phyloP scores from a whole-genome alignment of 2,113 vertebrate species.

The Sciurus niger region DNA sequence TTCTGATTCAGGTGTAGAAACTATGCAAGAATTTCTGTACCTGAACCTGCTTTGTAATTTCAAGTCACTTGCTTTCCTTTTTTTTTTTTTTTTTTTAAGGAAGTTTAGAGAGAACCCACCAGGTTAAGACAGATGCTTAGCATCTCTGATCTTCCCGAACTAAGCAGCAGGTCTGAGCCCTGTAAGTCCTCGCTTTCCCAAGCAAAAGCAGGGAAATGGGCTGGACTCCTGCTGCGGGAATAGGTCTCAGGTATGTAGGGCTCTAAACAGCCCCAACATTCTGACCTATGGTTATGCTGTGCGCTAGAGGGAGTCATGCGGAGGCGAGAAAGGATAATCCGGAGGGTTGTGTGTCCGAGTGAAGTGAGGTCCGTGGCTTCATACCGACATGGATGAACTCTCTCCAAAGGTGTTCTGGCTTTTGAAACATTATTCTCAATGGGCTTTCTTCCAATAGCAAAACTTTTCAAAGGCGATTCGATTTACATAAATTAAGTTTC shows the following conservation, averaged over 20 bases:
- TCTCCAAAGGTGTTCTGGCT: neutral
- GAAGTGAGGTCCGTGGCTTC: neutral
- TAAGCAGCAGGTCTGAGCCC: neutral
- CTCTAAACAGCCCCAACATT: neutral
- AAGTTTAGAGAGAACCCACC: neutral
- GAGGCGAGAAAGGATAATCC: neutral
- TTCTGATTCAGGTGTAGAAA: neutral
- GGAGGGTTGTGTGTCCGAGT: neutral
- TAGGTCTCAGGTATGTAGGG: neutral
- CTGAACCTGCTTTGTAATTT: neutral
- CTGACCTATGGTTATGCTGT: fast-evolving
- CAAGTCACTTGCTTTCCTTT: neutral
- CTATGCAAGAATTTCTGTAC: neutral
- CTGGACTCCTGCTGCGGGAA: neutral
- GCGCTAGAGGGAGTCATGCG: too few relatives aligned
- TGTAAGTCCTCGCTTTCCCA: neutral
- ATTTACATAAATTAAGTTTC: conserved; percentile 39
- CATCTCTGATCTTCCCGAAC: neutral
- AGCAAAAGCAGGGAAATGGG: conserved; percentile 29
- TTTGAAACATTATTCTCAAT: conserved; percentile 31
- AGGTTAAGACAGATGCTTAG: neutral
- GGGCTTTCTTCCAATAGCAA: conserved; percentile 12
- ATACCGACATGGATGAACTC: neutral
- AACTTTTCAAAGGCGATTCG: conserved; percentile 33
- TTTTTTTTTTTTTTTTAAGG: neutral